These are phyloP conservation scores for Megastigmus dorsalis DNA, from an alignment of 2,888 invertebrate genomes.

Conservation along the genomic window DNA sequence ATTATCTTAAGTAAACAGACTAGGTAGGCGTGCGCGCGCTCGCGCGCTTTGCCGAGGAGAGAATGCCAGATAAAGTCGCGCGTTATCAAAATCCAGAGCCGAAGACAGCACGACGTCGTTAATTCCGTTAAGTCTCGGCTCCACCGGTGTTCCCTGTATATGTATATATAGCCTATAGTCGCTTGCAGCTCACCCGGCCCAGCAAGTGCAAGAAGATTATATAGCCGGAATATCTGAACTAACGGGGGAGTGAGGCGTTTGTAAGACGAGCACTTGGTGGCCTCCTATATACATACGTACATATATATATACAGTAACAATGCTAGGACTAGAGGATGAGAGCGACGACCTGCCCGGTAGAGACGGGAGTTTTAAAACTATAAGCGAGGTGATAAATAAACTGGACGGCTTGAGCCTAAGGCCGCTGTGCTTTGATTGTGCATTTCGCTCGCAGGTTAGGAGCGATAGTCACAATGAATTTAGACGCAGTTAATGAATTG, in stretches of 20 bases:
- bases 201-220: conserved; percentile 27
- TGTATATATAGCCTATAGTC: background rate
- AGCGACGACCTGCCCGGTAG: no score
- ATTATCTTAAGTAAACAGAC: conserved; percentile 73
- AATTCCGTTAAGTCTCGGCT: conserved; percentile 62
- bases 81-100: conserved; percentile 69
- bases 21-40: conserved; percentile 56
- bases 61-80: conserved; percentile 70
- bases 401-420: no score
- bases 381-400: no score
- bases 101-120: conserved; percentile 58
- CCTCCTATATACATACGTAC: no score
- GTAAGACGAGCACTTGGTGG: conserved; percentile 13
- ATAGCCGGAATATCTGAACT: conserved; percentile 17
- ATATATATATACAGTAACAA: no score
- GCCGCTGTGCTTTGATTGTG: no score
- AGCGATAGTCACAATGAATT: no score
- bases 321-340: no score
- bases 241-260: background rate
- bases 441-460: no score
- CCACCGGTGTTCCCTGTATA: conserved; percentile 12
- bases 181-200: no score
- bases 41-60: conserved; percentile 54
- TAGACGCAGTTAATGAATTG: no score
- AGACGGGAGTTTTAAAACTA: no score